Conservation (phyloP, 2,888 invertebrate genomes). For the Drosophila cracens region DNA sequence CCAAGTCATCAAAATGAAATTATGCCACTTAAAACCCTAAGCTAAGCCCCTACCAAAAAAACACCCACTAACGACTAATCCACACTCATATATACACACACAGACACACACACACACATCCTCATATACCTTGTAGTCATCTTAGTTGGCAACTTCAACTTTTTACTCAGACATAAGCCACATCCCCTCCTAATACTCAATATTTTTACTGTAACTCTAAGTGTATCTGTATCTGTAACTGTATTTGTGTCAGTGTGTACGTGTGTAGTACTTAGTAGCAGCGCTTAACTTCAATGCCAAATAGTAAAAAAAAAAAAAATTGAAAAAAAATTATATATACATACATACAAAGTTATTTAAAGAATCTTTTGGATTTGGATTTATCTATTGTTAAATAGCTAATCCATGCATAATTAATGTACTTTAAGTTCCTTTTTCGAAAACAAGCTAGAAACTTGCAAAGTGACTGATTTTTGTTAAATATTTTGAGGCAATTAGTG, state of each 20-base stretch:
- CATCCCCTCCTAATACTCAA: conserved; percentile 31
- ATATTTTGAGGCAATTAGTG: conserved; percentile 69
- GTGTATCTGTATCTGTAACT: conserved; percentile 41
- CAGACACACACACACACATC: conserved; percentile 8
- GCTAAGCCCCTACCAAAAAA: conserved; percentile 17
- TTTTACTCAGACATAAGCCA: conserved; percentile 24
- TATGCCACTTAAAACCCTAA: conserved; percentile 37
- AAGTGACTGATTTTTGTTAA: conserved; percentile 82
- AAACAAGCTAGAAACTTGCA: conserved; percentile 46
- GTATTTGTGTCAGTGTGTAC: conserved; percentile 59
- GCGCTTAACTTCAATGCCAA: conserved; percentile 65
- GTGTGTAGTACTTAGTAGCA: conserved; percentile 60
- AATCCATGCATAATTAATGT: conserved; percentile 52
- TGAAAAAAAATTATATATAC: conserved; percentile 5
- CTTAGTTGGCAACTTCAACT: conserved; percentile 41
- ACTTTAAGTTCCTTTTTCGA: conserved; percentile 73
- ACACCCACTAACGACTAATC: conserved; percentile 30
- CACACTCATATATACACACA: conserved; percentile 3
- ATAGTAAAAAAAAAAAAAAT: conserved; percentile 20
- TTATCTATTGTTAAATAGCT: conserved; percentile 62
- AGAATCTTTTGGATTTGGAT: conserved; percentile 27
- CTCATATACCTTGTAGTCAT: conserved; percentile 30
- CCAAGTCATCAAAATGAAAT: conserved; percentile 49
- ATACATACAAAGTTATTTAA: conserved; percentile 15
- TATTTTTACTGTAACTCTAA: conserved; percentile 60